Base-by-base conservation (phyloP, 2,113 vertebrate species). In the Mirza zaza region DNA sequence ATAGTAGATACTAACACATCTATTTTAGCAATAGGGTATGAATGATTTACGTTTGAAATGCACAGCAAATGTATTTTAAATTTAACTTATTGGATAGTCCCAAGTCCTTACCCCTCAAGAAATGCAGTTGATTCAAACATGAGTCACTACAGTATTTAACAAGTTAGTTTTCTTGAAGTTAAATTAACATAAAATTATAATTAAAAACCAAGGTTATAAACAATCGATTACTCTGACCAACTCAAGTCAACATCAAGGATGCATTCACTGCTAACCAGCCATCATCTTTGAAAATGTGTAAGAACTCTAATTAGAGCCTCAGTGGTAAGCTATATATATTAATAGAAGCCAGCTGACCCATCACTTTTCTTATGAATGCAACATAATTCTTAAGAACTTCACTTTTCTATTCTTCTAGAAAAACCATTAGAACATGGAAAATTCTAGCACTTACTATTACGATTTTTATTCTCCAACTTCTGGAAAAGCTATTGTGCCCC, bases 401-500 rank as follows among this genome's bases (percentile, higher is more conserved):
- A 67, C 42, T 95, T 96, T 96, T 94, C 76, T 93, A 55, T 90
- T 94, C 55, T 89, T 94, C 23, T 63, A 93, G 79, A 68, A 97
- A 91, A 95, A 83, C 29, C 73, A 59, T 67, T 91, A 89, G 55
- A 86, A 95, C 85, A 83, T 87, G 86, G 86, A 94, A 93, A 95
- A 89, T 94, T 83, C 71, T 67, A 91, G 14, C 29, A 88, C 25
- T 93, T 93, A 45, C 12, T 71, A 12, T 88, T 92, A 48, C 52
- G 65, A 75, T 48, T 91, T 96, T 90, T 97, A 71, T 25, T 85
- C 34, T 52, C 23, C 29, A 91, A 93, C 75, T 96, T 97, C 97
- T 97, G 93, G 89, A 90, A 96, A 97, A 97, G 80, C 79, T 70
- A 87, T 92, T 97, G 65, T 87, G 39, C 21, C 63, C 91, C 21